Conservation (phyloP, 1,140 invertebrate species). For the Thaumatotibia leucotreta region DNA sequence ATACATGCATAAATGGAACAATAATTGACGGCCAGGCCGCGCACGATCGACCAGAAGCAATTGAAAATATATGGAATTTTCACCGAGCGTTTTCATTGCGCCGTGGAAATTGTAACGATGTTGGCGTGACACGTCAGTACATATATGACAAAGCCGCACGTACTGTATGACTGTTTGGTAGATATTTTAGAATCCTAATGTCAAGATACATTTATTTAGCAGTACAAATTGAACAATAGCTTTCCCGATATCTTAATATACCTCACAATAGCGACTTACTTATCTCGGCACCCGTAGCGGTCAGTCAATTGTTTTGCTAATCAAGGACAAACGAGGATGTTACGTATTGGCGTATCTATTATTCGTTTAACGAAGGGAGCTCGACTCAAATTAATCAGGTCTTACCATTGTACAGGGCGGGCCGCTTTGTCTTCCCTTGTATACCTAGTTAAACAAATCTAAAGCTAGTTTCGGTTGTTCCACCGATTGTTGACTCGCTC, state of each 20-base stretch:
- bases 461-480: conserved; percentile 27
- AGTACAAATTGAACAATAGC: no score
- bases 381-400: conserved; percentile 33
- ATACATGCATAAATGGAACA: conserved; percentile 31
- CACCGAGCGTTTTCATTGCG: conserved; percentile 27
- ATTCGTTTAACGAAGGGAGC: conserved; percentile 28
- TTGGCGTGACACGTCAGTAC: neutral
- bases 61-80: conserved; percentile 18
- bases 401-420: conserved; percentile 23
- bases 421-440: conserved; percentile 20
- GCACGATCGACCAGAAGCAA: conserved; percentile 20
- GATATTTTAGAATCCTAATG: no score
- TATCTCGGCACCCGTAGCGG: no score
- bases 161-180: neutral
- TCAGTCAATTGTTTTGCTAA: neutral
- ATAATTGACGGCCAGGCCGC: conserved; percentile 38
- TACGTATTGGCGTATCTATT: conserved; percentile 36
- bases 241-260: neutral
- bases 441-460: conserved; percentile 26
- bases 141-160: no score
- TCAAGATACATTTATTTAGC: no score
- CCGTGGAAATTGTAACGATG: conserved; percentile 25
- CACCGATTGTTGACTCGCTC: conserved; percentile 19
- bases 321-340: conserved; percentile 20
- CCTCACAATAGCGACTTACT: neutral